Evolutionary conservation across 2,797 vertebrate species (phyloP), one percentile per base, ranked within the genome.

Genomic region (Coluber constrictor): DNA sequence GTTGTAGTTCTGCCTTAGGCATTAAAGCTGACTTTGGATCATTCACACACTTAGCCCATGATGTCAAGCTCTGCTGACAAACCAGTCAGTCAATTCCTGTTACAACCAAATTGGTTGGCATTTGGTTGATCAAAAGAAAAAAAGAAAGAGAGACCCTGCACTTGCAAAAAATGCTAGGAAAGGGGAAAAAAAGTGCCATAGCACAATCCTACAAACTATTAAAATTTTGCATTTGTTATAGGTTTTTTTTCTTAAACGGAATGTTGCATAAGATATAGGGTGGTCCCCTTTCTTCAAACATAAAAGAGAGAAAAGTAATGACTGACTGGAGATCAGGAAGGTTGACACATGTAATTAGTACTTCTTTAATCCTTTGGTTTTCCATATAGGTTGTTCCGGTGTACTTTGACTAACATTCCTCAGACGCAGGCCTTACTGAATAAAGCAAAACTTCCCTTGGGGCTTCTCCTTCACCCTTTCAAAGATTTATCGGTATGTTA

Each of bases 381-480:
- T 96, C 91, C 93, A 43, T 95, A 27, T 96, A 99, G 99, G 97
- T 98, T 99, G 96, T 99, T 99, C 96, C 98, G 99, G 92, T 98
- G 97, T 94, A 99, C 99, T 0, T 96, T 99, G 97, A 99, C 98
- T 95, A 98, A 97, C 97, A 99, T 99, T 98, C 99, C 99, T 96
- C 99, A 99, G 97, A 99, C 98, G 90, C 99, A 99, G 98, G 98
- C 98, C 96, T 98, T 99, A 97, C 90, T 99, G 95, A 99, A 98
- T 96, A 99, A 99, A 98, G 99, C 99, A 96, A 99, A 99, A 97
- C 98, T 99, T 97, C 99, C 99, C 37, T 94, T 99, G 96, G 99
- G 99, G 93, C 98, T 99, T 94, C 98, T 99, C 95, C 98, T 99
- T 94, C 99, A 99, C 97, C 99, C 99, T 91, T 99, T 99, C 97